Base-by-base conservation (phyloP, 2,797 vertebrate genomes). In the Danio albolineatus region DNA sequence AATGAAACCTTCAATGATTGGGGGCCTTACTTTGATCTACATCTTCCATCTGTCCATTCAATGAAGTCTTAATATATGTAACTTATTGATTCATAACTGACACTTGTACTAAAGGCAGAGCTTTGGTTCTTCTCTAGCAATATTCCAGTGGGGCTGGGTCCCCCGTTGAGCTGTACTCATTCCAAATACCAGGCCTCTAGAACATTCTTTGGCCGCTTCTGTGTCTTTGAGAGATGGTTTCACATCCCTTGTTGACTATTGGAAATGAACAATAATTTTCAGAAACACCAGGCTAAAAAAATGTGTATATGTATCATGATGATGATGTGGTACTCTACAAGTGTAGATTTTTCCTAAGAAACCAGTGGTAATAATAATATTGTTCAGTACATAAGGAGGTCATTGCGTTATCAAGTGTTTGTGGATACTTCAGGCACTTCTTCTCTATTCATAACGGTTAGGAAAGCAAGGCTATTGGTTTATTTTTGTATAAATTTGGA, bases 81-180 rank as follows among this genome's bases (percentile, higher is more conserved):
- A 75, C 83, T 79, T 79, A 79, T 79, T 73, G 60, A 84, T 82
- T 70, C 62, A 73, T n/a, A 84, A 83, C 82, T 82, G 82, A 82
- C 82, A 66, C 81, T 77, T 85, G 81, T 84, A 69, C 41, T 66
- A 73, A 71, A 73, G 69, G 67, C 62, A 70, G 78, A 80, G 36
- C 57, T 79, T 80, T 72, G 36, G 28, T 73, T 84, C 67, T 74
- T 78, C 80, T 78, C 56, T 79, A 87, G 73, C 82, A 85, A 78
- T 88, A 69, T 79, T 70, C 39, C 65, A 64, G 82, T 79, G 89
- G 91, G 93, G 91, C 91, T 90, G 91, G 89, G 89, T 87, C 88
- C 91, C 90, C 80, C 76, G 73, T 67, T 86, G 51, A 84, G 83
- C 54, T 78, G 79, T 80, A 74, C 69, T 89, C 84, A 86, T 88